Conservation (phyloP, 2,113 vertebrate genomes). For the Boleophthalmus pectinirostris region DNA sequence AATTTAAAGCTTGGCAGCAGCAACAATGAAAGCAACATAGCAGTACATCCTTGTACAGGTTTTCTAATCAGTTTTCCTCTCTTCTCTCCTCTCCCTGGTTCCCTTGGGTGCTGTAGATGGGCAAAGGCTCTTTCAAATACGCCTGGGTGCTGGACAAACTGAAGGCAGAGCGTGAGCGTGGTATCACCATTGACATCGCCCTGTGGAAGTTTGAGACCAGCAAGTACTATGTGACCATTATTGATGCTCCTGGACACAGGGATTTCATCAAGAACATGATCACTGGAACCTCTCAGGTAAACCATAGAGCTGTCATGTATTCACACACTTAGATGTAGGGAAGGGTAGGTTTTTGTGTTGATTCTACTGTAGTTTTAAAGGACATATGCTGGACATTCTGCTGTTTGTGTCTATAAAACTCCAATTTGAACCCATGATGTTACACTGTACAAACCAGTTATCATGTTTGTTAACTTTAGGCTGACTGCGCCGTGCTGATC, state of each 20-base stretch:
- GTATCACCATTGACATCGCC: conserved; percentile 84
- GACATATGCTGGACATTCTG: no score
- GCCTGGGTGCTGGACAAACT: conserved; percentile 85
- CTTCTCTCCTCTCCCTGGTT: not conserved
- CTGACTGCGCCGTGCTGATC: conserved; percentile 82
- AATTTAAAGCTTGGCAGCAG: no score
- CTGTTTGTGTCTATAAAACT: not conserved
- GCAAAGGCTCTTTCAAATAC: conserved; percentile 86
- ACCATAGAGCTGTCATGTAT: not conserved
- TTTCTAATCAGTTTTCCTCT: not conserved
- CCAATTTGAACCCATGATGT: not conserved
- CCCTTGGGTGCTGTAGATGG: conserved; percentile 69
- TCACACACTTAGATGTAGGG: no score
- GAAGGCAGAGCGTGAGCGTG: conserved; percentile 82
- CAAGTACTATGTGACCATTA: conserved; percentile 83
- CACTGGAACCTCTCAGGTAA: conserved; percentile 82
- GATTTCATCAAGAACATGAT: conserved; percentile 90
- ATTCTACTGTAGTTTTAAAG: no score
- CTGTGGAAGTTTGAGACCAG: conserved; percentile 84
- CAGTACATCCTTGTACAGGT: no score
- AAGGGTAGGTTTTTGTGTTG: no score
- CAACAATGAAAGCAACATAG: no score
- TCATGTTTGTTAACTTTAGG: conserved; percentile 48
- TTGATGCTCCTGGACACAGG: conserved; percentile 81
- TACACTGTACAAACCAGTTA: not conserved